A percentile compares a stretch with the other conserved stretches of the same genome.
phyloP scores from a whole-genome alignment of 2,113 vertebrate genomes.

The Silurus meridionalis region DNA sequence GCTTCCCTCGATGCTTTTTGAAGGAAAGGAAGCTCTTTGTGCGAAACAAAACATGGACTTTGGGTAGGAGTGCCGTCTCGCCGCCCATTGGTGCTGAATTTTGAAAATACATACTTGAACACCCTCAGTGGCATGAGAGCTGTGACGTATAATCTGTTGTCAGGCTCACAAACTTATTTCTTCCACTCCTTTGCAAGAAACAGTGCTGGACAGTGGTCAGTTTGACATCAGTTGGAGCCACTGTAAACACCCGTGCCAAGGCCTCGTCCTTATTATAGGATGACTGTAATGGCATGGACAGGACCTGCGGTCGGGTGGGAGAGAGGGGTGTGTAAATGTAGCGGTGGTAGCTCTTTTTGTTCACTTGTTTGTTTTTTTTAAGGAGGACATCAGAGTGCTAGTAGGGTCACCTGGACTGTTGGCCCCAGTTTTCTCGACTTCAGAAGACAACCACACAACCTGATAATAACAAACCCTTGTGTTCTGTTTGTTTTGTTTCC shows the following conservation, averaged over 20 bases:
- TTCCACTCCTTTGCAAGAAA: constrained; percentile 34
- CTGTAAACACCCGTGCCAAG: constrained; percentile 52
- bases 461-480: constrained; percentile 52
- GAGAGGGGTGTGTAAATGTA: constrained; percentile 48
- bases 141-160: constrained; percentile 39
- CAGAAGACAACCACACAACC: constrained; percentile 59
- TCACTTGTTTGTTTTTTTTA: constrained; percentile 43
- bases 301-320: constrained; percentile 32
- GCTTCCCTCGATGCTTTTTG: constrained; percentile 22
- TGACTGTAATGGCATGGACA: constrained; percentile 24
- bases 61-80: constrained; percentile 53
- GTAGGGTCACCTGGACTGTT: constrained; percentile 67
- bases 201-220: constrained; percentile 38
- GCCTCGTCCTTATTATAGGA: constrained; percentile 31
- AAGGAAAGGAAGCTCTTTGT: constrained; percentile 43
- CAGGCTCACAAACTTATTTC: constrained; percentile 32
- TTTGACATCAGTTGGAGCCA: constrained; percentile 36
- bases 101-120: constrained; percentile 52
- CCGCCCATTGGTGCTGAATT: constrained; percentile 55
- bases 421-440: constrained; percentile 67
- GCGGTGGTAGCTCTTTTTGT: constrained; percentile 44
- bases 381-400: constrained; percentile 56
- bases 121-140: constrained; percentile 52
- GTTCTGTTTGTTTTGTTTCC: constrained; percentile 40
- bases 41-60: constrained; percentile 50